phyloP scores from a whole-genome alignment of 2,888 invertebrate genomes.

The Camponotus fellah region DNA sequence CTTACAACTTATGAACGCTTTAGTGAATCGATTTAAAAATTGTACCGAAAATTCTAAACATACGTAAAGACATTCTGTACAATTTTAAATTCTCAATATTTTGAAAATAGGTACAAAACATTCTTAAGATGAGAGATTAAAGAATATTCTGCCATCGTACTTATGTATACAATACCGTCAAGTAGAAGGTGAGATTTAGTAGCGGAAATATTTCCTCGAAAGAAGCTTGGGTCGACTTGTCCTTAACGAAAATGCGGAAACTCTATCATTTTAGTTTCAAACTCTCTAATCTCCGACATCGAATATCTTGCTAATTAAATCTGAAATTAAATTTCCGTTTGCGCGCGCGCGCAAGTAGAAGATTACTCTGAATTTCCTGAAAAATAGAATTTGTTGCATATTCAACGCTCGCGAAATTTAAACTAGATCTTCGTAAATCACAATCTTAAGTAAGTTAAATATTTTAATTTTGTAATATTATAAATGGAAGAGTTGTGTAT shows the following conservation, averaged over 20 bases:
- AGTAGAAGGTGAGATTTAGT: neutral
- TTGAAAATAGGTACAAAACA: no score
- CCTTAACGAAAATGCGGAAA: constrained; percentile 26
- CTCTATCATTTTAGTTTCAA: constrained; percentile 39
- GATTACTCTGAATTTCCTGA: constrained; percentile 46
- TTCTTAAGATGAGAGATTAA: neutral
- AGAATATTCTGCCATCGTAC: neutral
- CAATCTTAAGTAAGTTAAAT: constrained; percentile 6
- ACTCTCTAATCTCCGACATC: constrained; percentile 42
- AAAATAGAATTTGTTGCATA: constrained; percentile 40
- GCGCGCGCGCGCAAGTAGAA: constrained; percentile 12
- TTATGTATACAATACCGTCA: neutral
- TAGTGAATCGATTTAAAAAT: no score
- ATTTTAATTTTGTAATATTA: neutral
- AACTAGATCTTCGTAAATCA: neutral
- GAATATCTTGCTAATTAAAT: constrained; percentile 55
- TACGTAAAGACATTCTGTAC: no score
- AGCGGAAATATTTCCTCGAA: neutral
- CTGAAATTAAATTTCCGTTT: constrained; percentile 53
- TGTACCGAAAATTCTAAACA: no score
- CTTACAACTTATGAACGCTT: no score
- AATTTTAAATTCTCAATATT: no score
- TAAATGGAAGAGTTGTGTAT: neutral
- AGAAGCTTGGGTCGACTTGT: neutral
- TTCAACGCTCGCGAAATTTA: constrained; percentile 27